Base-by-base conservation (phyloP, 2,888 invertebrate species). In the Hypercompe scribonia region DNA sequence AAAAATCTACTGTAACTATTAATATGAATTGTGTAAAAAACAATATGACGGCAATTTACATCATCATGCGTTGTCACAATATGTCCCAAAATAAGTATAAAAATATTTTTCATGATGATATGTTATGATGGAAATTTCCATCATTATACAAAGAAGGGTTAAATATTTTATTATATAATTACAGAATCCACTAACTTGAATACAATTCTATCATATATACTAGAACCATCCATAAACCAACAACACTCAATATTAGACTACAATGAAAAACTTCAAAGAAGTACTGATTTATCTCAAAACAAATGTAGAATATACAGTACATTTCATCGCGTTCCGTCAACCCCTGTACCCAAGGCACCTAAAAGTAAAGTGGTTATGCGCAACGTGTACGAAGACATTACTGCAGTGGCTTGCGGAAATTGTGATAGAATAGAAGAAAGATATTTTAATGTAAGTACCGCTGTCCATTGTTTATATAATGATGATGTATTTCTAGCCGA, bases 291-390 rank as follows among this genome's bases (percentile, higher is more conserved):
- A 0, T 84, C 90, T 0, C 89, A 88, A 66, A 89, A 87, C 78
- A 91, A 91, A 58, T 93, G 92, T 71, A 81, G 89, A 15, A 89
- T 94, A 4, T 92, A 89, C 82, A 93, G 90, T 74, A 92, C 92
- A 1, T 92, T 91, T 78, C 91, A 93, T 67, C 86, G 91, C 13
- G 79, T 91, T 33, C 90, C 91, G 0, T 83, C 89, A 2, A 86
- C 90, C 0, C 88, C 87, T 0, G 77, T 66, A 5, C 70, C 77
- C 0, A 81, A 78, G n/a, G 82, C 79, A 3, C 71, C 39, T 0
- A 84, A 74, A 18, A 76, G 39, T 3, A 88, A 82, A 69, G 72
- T 89, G 3, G 75, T 82, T 2, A 74, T 93, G 28, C 84, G 78
- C 36, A 78, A 75, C 68, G 68, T 94, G 1, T 88, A 90, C 77